Evolutionary conservation across 2,888 invertebrate species (phyloP).

Genomic region (Drosophila rellima): DNA sequence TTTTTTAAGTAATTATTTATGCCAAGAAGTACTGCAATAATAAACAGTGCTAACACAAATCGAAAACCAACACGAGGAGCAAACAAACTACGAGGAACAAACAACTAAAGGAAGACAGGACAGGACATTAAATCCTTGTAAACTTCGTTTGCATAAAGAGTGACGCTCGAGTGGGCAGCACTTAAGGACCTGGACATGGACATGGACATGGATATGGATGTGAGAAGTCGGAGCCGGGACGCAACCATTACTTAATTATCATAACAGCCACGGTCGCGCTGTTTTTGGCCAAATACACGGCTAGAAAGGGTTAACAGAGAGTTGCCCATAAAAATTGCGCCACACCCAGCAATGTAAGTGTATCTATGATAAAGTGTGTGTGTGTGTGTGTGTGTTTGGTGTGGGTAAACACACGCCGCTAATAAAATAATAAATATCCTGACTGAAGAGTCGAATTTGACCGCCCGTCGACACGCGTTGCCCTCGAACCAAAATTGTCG

Average conservation of each 20-base stretch:
- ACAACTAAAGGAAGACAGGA: constrained; percentile 3
- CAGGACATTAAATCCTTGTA: constrained; percentile 18
- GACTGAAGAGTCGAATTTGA: constrained; percentile 37
- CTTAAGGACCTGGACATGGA: constrained; percentile 62
- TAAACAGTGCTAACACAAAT: constrained; percentile 57
- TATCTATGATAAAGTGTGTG: constrained; percentile 3
- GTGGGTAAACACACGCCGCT: constrained; percentile 73
- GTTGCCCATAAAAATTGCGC: constrained; percentile 67
- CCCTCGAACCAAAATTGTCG: constrained; percentile 65
- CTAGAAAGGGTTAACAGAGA: constrained; percentile 55
- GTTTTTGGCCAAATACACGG: constrained; percentile 65
- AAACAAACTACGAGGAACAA: constrained; percentile 39
- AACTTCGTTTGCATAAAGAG: constrained; percentile 65
- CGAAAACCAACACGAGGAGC: constrained; percentile 53
- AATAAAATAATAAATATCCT: constrained; percentile 82
- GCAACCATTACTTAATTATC: constrained; percentile 82
- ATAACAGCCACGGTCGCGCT: constrained; percentile 62
- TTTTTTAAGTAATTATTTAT: constrained; percentile 71
- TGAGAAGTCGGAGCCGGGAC: constrained; percentile 38
- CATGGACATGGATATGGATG: constrained; percentile 16
- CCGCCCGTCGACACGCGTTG: constrained; percentile 34
- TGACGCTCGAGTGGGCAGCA: constrained; percentile 77
- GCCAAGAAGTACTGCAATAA: constrained; percentile 47
- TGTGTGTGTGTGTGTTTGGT: constrained; percentile 11
- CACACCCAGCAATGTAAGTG: constrained; percentile 57